Evolutionary conservation across 2,797 vertebrate species (phyloP).

Genomic region (Sebastes oblongus): DNA sequence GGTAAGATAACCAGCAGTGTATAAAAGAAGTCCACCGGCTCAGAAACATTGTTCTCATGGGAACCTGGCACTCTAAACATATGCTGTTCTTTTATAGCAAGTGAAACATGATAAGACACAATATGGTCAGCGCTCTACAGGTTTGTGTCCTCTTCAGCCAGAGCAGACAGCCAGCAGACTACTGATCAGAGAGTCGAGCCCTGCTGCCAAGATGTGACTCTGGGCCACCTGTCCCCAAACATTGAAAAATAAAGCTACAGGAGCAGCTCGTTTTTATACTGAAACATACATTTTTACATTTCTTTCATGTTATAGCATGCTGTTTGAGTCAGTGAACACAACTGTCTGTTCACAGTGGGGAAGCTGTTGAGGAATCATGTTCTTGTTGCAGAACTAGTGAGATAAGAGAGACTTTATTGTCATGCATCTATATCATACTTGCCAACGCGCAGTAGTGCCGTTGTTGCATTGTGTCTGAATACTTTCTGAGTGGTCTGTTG

Average conservation of each 20-base stretch:
- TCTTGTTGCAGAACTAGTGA: neutral
- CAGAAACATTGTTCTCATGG: constrained; percentile 73
- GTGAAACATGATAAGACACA: constrained; percentile 50
- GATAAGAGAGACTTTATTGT: neutral
- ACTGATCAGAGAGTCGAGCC: constrained; percentile 49
- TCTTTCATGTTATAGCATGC: neutral
- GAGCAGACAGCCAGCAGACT: constrained; percentile 63
- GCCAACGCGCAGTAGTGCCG: too few relatives aligned
- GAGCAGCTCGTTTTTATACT: neutral
- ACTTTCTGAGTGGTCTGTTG: neutral
- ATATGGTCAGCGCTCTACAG: constrained; percentile 68
- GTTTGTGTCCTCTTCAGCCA: constrained; percentile 60
- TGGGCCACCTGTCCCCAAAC: constrained; percentile 56
- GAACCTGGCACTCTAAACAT: constrained; percentile 68
- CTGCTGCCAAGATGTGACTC: constrained; percentile 45
- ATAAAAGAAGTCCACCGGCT: constrained; percentile 59
- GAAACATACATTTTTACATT: neutral
- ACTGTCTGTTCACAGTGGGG: neutral
- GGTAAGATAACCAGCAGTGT: constrained; percentile 59
- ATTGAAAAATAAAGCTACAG: neutral
- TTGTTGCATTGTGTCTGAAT: too few relatives aligned
- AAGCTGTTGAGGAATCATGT: neutral
- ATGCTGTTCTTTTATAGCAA: constrained; percentile 64
- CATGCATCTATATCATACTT: neutral
- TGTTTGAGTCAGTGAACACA: neutral